Base-by-base conservation (phyloP, 1,140 invertebrate genomes). In the Drosophila rufa region DNA sequence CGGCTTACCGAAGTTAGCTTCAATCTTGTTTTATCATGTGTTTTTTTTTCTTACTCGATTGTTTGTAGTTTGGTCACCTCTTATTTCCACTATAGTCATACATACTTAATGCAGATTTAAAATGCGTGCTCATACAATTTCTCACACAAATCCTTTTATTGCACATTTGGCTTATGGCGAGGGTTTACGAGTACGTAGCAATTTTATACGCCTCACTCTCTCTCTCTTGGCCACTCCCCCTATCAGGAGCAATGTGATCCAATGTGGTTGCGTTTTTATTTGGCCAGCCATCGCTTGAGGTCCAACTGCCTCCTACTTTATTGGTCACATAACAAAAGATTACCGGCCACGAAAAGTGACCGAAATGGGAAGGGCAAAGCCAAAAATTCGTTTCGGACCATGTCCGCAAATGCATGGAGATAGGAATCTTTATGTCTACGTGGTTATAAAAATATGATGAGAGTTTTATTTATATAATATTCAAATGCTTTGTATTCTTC, bases 61-160 rank as follows among this genome's bases (percentile, higher is more conserved):
- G 17, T 17, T 47, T 33, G 11, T n/a, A 17, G 45, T 48, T 6
- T 22, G 11, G 17, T 38, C 42, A 19, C 15, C 17, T 46, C 56
- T 2, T 43, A 43, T 17, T 38, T 48, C 68, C 82, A 67, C 68
- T 70, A 48, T 58, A 48, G 78, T 15, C 75, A 76, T 85, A 65
- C 82, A 86, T 86, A 69, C 79, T 80, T 87, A 86, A 86, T 87
- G 84, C 71, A 78, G 84, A 83, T 89, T 89, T 89, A 83, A 89
- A 89, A 89, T 89, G 80, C 84, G 74, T 83, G 80, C 80, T 89
- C 84, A 71, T 80, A 80, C 84, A 83, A 89, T 89, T 89, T 89
- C 80, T 89, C 80, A 89, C 84, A 78, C 80, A 89, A 89, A 89
- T 89, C 84, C 84, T 89, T 89, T 89, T 87, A 89, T 87, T 89